Base-by-base conservation (phyloP, 2,797 vertebrate genomes). In the Pogoniulus pusillus region DNA sequence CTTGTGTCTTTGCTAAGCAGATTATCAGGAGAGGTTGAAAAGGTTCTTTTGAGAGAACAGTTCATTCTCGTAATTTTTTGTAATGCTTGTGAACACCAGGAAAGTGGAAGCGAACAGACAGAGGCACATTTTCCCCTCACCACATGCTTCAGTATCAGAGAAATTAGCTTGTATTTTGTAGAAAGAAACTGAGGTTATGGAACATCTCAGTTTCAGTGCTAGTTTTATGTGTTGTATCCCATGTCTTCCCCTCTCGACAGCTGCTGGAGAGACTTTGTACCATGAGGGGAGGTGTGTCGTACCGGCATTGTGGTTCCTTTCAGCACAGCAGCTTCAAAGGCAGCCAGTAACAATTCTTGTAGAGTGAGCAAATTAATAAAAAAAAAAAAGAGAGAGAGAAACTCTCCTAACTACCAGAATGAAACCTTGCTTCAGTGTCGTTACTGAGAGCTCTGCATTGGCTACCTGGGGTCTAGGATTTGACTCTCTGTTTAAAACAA, bases 1-100 rank as follows among this genome's bases (percentile, higher is more conserved):
- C 93, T 93, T 93, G 84, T 87, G 89, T 88, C 84, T 83, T 93
- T 37, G 72, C 84, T 93, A 93, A 94, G 93, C 75, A 95, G 91
- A 93, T 94, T 94, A 94, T 82, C 81, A 55, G 82, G 62, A 89
- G 81, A 90, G 82, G 75, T 18, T 93, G 91, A 93, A 93, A 94
- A 87, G 91, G 82, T 91, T 82, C 68, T 79, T 93, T 94, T 69
- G 82, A 32, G 34, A 91, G 86, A 91, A 79, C 78, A 87, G 72
- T 20, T 90, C 37, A 37, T 72, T 94, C 82, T 74, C 2, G 0
- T 89, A n/a, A 55, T 77, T 91, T 89, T 73, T 73, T 78, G 35
- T 82, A 76, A 68, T 41, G 65, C 85, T 65, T 17, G 22, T 5
- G 22, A 93, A 80, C 80, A 12, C 66, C n/a, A 63, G 26, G 73